phyloP scores from a whole-genome alignment of 2,113 vertebrate genomes.

The Ictalurus furcatus region DNA sequence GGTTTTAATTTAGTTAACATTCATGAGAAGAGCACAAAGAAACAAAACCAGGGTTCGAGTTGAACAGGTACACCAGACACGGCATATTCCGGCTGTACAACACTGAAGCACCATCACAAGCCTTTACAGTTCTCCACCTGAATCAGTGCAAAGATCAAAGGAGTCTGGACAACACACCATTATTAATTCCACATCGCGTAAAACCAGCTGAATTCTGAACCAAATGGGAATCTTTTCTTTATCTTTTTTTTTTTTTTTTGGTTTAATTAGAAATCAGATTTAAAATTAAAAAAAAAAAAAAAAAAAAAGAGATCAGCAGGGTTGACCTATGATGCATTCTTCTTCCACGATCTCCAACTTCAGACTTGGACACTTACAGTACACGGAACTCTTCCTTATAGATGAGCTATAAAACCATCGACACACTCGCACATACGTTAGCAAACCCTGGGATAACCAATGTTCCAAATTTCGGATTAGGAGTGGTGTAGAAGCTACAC shows the following conservation, averaged over 20 bases:
- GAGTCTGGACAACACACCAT: neutral
- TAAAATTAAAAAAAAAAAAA: neutral
- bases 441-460: neutral
- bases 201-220: neutral
- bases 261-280: too few species aligned
- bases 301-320: neutral
- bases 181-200: neutral
- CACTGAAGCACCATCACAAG: conserved; percentile 50
- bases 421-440: neutral
- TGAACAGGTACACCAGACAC: conserved; percentile 68
- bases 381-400: neutral
- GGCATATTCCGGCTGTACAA: conserved; percentile 54
- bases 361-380: neutral
- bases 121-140: conserved; percentile 21
- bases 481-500: conserved; percentile 13
- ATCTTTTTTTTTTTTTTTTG: too few species aligned
- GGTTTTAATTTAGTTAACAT: conserved; percentile 78
- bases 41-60: conserved; percentile 71
- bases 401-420: neutral
- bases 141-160: neutral
- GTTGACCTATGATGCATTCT: neutral
- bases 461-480: neutral
- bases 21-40: conserved; percentile 74
- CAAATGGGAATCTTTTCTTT: neutral
- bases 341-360: neutral